Conservation (phyloP, 2,888 invertebrate genomes). For the Oasisia sp. region DNA sequence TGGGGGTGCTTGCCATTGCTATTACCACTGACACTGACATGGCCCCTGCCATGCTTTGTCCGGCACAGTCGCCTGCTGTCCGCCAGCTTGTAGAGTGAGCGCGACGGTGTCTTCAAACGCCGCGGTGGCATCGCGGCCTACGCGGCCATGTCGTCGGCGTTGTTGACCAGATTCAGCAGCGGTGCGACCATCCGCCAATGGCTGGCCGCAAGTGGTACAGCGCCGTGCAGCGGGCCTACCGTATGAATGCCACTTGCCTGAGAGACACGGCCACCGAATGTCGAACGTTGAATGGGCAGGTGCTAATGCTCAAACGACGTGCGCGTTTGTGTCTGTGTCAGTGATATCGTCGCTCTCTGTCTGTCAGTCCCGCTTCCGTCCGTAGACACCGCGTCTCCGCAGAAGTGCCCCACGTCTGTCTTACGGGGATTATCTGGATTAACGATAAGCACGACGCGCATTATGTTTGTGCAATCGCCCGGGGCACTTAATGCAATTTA, state of each 20-base stretch:
- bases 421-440: neutral
- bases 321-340: neutral
- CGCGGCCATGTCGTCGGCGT: neutral
- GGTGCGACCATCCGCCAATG: neutral
- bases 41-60: neutral
- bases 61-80: neutral
- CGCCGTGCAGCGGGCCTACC: neutral
- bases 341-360: neutral
- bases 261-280: neutral
- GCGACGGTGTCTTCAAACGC: neutral
- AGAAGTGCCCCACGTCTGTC: neutral
- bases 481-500: neutral
- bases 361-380: neutral
- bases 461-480: neutral
- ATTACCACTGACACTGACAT: no score
- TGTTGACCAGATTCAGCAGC: neutral
- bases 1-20: neutral
- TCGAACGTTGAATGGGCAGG: neutral
- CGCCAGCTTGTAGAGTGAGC: neutral
- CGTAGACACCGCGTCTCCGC: neutral
- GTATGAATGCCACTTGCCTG: conserved; percentile 6
- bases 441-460: conserved; percentile 10
- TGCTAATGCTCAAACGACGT: neutral
- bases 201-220: neutral
- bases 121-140: neutral